Evolutionary conservation across 2,113 vertebrate species (phyloP).

Genomic region (Edolisoma coerulescens): DNA sequence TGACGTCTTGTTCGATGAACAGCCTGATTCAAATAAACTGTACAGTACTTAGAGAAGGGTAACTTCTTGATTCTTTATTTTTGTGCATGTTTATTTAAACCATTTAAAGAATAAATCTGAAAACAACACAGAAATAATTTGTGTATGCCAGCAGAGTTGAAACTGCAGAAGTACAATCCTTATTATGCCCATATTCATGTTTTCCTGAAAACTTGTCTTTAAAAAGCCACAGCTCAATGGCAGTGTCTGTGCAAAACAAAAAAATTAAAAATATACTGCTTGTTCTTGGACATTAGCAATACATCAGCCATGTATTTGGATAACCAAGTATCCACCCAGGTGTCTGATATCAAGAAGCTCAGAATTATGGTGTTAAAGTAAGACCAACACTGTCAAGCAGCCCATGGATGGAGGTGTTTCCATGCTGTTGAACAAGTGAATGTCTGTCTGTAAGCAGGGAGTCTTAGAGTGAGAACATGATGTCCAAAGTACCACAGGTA

Average conservation of each 20-base stretch:
- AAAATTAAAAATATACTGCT: not conserved
- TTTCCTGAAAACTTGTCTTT: not conserved
- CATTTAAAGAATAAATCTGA: not conserved
- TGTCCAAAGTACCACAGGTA: not conserved
- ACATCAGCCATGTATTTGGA: not conserved
- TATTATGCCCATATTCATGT: not conserved
- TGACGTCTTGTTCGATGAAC: not conserved
- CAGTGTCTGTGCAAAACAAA: not conserved
- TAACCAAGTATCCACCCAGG: not conserved
- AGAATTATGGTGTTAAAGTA: not conserved
- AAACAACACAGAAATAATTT: not conserved
- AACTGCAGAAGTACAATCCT: not conserved
- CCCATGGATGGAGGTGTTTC: not conserved
- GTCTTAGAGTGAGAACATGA: not conserved
- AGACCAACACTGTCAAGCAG: not conserved
- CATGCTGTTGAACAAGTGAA: not conserved
- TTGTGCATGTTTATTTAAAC: not conserved
- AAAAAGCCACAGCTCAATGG: not conserved
- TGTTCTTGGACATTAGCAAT: not conserved
- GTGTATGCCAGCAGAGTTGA: not conserved
- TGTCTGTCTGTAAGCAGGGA: not conserved
- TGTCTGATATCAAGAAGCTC: not conserved
- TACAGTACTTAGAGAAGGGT: not conserved
- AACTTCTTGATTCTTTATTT: not conserved
- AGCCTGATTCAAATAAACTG: not conserved